Base-by-base conservation (phyloP, 2,113 vertebrate genomes). In the Amphiprion percula region DNA sequence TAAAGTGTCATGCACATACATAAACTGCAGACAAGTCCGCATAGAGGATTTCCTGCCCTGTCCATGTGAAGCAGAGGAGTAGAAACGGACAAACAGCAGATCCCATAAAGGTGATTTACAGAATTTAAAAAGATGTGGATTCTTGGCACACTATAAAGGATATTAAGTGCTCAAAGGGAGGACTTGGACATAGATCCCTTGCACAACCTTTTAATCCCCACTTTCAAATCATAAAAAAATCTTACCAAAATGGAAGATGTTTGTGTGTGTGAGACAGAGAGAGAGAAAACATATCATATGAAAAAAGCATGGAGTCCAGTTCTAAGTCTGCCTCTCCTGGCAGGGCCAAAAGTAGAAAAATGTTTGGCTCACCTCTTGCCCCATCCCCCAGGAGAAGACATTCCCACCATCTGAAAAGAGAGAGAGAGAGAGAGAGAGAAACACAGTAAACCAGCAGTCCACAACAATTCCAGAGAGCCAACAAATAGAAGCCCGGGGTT, bases 61-160 rank as follows among this genome's bases (percentile, higher is more conserved):
- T 89, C 90, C 79, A 88, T 79, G 79, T 82, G 90, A 85, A 88
- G 85, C 67, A 88, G 77, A 90, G 84, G 72, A 87, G 91, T 89
- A 83, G 60, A 87, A 90, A 90, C 81, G 86, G 88, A 91, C 90
- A 93, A 90, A 93, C 79, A 86, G 85, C 80, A 91, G 82, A 90
- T 74, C 89, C 90, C 86, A 93, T 95, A 91, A 94, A 94, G 81
- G 52, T 94, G 92, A 94, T 94, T 92, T 93, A 93, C 90, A 85
- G 84, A 91, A 90, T 94, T 93, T 88, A 94, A 86, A 95, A 95
- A 95, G 87, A 91, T 94, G 82, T 89, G 85, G 23, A 63, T 88
- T 68, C 91, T 94, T 89, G 90, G 92, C 88, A 90, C 82, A 89
- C 82, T 88, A 94, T 91, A 86, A 94, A 94, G 79, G 78, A 90